phyloP scores from a whole-genome alignment of 2,113 vertebrate species.

The Trichomycterus rosablanca region DNA sequence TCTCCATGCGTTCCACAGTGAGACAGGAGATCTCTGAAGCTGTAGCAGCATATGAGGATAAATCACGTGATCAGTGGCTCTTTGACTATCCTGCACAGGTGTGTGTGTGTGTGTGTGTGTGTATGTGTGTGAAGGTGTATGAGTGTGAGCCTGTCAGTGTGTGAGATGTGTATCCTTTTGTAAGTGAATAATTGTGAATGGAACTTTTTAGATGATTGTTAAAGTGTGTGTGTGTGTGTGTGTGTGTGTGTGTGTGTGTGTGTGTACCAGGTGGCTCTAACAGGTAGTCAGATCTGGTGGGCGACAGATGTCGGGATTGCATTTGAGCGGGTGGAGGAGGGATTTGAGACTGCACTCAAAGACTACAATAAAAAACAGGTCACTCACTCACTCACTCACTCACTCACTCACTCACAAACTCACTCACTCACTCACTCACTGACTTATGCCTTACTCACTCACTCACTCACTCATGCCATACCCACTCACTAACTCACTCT shows the following conservation, averaged over 20 bases:
- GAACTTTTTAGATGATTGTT: too few relatives aligned
- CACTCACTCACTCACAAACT: too few relatives aligned
- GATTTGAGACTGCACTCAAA: slow-evolving; percentile 67
- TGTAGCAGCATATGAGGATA: slow-evolving; percentile 63
- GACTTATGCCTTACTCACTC: not conserved
- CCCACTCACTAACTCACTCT: not conserved
- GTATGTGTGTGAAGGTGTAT: too few relatives aligned
- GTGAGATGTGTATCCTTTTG: not conserved
- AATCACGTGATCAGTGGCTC: slow-evolving; percentile 70
- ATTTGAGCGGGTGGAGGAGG: slow-evolving; percentile 69
- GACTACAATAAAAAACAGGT: slow-evolving; percentile 62
- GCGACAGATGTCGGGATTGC: slow-evolving; percentile 67
- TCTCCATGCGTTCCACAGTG: slow-evolving; percentile 56
- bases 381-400: not conserved
- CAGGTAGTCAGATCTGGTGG: slow-evolving; percentile 71
- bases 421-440: not conserved
- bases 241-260: not conserved
- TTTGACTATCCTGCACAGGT: slow-evolving; percentile 71
- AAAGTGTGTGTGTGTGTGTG: slow-evolving; percentile 24
- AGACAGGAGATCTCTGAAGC: slow-evolving; percentile 67
- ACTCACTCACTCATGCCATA: not conserved
- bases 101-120: slow-evolving; percentile 26
- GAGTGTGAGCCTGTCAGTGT: slow-evolving; percentile 17
- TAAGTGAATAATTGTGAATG: too few relatives aligned
- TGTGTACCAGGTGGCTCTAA: slow-evolving; percentile 58